These are phyloP conservation scores for Microtus montanus DNA, from an alignment of 2,113 vertebrate species.

Conservation along the genomic window DNA sequence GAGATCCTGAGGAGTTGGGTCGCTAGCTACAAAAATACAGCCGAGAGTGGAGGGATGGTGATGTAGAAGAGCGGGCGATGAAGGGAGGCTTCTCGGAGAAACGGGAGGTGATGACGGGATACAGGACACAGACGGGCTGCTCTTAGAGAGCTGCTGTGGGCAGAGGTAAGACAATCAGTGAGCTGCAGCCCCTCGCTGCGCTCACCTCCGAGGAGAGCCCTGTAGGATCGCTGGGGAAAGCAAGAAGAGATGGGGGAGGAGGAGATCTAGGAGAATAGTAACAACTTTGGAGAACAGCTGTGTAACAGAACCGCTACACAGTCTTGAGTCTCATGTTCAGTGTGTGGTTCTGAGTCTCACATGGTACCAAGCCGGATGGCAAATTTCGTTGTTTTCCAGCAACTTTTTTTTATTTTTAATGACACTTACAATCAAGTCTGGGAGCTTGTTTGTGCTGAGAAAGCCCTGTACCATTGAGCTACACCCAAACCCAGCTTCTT, in stretches of 20 bases:
- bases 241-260: neutral
- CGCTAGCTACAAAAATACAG: neutral
- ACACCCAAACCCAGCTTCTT: neutral
- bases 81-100: neutral
- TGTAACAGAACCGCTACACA: neutral
- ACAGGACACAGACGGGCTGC: neutral
- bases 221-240: neutral
- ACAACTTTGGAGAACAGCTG: neutral
- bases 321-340: neutral
- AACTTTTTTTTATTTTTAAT: neutral
- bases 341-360: slow-evolving; percentile 22
- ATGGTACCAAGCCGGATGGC: neutral
- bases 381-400: neutral
- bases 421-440: neutral
- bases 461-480: neutral
- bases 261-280: neutral
- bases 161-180: neutral
- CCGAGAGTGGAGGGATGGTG: neutral
- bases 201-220: neutral
- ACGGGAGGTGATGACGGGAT: neutral
- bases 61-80: neutral
- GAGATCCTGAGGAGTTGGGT: neutral
- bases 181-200: neutral
- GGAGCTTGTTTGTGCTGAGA: neutral
- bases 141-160: neutral